Percentiles rank a stretch among this genome's conserved stretches.
These are phyloP conservation scores for Mus caroli DNA, from an alignment of 2,797 vertebrate species.

Conservation along the genomic window DNA sequence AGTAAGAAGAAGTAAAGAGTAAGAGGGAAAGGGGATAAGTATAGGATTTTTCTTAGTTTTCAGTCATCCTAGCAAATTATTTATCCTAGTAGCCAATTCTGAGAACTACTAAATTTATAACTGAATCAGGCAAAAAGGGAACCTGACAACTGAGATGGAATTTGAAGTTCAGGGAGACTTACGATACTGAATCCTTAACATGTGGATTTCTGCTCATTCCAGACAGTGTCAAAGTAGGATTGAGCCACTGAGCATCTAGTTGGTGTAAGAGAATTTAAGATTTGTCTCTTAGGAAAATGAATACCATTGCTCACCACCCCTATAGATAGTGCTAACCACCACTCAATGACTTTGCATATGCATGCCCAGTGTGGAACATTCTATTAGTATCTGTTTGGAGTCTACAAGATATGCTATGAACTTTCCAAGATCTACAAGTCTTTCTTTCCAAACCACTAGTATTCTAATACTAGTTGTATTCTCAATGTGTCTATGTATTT, in stretches of 20 bases:
- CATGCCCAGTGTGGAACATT: neutral
- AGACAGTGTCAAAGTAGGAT: neutral
- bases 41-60: neutral
- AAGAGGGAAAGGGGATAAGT: neutral
- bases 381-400: neutral
- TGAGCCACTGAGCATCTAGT: neutral
- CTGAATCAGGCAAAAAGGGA: neutral
- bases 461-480: neutral
- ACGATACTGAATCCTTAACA: neutral
- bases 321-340: neutral
- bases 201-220: neutral
- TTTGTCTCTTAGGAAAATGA: constrained; percentile 25
- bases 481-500: neutral
- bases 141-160: neutral
- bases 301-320: neutral
- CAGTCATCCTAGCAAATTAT: neutral
- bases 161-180: neutral
- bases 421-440: neutral
- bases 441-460: neutral
- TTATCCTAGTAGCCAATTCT: neutral
- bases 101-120: neutral
- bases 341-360: neutral
- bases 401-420: neutral
- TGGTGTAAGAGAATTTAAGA: neutral
- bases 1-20: neutral